These are phyloP conservation scores for Drosophila neocordata DNA, from an alignment of 1,140 invertebrate genomes.

Conservation along the genomic window DNA sequence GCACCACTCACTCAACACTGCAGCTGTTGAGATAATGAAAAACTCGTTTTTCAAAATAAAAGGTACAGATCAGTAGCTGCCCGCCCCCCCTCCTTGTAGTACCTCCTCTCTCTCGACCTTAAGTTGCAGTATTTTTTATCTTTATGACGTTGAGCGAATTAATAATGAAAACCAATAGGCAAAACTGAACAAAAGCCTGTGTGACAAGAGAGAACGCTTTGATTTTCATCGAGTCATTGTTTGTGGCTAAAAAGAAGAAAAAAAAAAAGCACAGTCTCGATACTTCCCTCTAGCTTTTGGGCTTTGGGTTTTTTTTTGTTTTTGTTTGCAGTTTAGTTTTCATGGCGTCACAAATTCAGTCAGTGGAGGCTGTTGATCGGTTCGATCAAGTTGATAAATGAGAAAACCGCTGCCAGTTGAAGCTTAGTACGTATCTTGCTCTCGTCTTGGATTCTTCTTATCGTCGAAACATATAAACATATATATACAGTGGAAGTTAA, in stretches of 20 bases:
- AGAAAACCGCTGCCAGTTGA: constrained; percentile 64
- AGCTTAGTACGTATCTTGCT: constrained; percentile 71
- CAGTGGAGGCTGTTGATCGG: neutral
- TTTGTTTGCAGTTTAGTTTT: constrained; percentile 27
- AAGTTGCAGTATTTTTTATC: constrained; percentile 42
- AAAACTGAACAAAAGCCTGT: constrained; percentile 5
- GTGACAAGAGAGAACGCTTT: constrained; percentile 43
- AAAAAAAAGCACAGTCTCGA: constrained; percentile 59
- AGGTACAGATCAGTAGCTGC: constrained; percentile 53
- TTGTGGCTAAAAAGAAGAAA: constrained; percentile 30
- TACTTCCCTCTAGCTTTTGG: constrained; percentile 23
- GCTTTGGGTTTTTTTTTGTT: constrained; percentile 59
- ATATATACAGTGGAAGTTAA: constrained; percentile 30
- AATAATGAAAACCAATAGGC: constrained; percentile 32
- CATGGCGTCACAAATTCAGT: constrained; percentile 45
- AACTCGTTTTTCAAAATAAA: constrained; percentile 56
- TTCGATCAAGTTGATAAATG: constrained; percentile 66
- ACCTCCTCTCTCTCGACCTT: constrained; percentile 1
- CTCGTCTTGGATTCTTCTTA: constrained; percentile 45
- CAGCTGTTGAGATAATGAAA: constrained; percentile 62
- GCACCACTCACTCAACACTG: constrained; percentile 44
- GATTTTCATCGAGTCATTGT: constrained; percentile 76
- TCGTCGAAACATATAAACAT: constrained; percentile 2
- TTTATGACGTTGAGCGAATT: constrained; percentile 53
- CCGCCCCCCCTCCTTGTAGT: neutral